Base-by-base conservation (phyloP, 2,797 vertebrate genomes). In the Cheirogaleus major region DNA sequence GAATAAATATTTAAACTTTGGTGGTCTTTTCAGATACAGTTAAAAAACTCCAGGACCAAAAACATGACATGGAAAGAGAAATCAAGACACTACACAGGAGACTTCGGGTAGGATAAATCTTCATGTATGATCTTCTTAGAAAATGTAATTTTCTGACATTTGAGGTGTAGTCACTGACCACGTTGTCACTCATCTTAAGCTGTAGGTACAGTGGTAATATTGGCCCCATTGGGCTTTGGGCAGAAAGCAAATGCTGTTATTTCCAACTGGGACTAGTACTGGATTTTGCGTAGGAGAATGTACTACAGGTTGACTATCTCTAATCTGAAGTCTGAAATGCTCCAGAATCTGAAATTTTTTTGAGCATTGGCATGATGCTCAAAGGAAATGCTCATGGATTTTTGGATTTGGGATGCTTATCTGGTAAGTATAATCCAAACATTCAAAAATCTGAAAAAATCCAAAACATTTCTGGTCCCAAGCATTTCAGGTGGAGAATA, bases 11-110 rank as follows among this genome's bases (percentile, higher is more conserved):
- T 79, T 92, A 35, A 91, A 93, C 79, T 43, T 91, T 30, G 65
- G 50, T 97, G 96, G 11, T 96, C 76, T 98, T 97, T 98, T 93
- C 98, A 99, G 99, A 99, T 98, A 99, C 99, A 0, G 99, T 99
- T 96, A 99, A 99, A 98, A 99, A 99, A 97, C 99, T 99, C 91
- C 99, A 99, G 96, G 99, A 99, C 97, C 99, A 99, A 98, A 99
- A 99, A 88, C 99, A 99, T 50, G 99, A 99, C 98, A 99, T 99
- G 99, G 99, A 99, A 97, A 98, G 99, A 97, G 99, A 99, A 98
- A 99, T 99, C 78, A 99, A 99, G 98, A 99, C 99, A 81, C 99
- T 99, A 48, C 99, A 99, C 95, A 98, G 99, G 95, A 99, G 99
- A 93, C 98, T 99, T 65, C 99, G 99, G 99, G 99, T 99, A 98